Conservation (phyloP, 2,113 vertebrate species). For the Canis aureus region DNA sequence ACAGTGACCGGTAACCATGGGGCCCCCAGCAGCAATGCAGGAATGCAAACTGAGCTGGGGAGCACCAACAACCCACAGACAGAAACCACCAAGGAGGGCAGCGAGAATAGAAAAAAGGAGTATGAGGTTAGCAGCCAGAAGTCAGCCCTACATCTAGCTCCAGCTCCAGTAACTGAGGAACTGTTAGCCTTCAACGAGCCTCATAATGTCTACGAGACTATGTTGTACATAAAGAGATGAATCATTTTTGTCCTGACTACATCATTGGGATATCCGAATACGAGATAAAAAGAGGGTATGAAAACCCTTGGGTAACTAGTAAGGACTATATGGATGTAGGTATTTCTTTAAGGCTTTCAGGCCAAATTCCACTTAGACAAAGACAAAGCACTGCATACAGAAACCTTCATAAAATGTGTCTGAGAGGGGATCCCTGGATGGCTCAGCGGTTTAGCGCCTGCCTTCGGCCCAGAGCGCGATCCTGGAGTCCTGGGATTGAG, state of each 20-base stretch:
- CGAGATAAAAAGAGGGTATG: neutral
- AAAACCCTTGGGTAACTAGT: neutral
- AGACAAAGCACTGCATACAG: neutral
- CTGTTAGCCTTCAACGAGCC: neutral
- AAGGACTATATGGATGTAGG: neutral
- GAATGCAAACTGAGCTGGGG: neutral
- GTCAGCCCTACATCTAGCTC: neutral
- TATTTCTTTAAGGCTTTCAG: slow-evolving; percentile 35
- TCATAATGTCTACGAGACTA: neutral
- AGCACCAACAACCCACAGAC: neutral
- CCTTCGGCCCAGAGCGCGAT: too few relatives aligned
- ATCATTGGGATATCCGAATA: neutral
- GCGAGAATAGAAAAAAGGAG: neutral
- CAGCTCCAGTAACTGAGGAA: neutral
- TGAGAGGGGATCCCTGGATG: neutral
- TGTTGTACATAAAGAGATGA: neutral
- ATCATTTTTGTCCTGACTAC: neutral
- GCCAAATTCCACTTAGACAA: slow-evolving; percentile 21
- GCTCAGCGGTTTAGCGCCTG: too few relatives aligned
- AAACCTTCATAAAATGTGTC: neutral
- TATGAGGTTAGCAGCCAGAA: neutral
- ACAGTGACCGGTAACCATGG: neutral
- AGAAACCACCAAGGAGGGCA: neutral
- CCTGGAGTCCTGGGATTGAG: too few relatives aligned
- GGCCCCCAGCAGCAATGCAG: neutral